These are phyloP conservation scores for Trichomycterus rosablanca DNA, from an alignment of 2,113 vertebrate species.

Conservation along the genomic window DNA sequence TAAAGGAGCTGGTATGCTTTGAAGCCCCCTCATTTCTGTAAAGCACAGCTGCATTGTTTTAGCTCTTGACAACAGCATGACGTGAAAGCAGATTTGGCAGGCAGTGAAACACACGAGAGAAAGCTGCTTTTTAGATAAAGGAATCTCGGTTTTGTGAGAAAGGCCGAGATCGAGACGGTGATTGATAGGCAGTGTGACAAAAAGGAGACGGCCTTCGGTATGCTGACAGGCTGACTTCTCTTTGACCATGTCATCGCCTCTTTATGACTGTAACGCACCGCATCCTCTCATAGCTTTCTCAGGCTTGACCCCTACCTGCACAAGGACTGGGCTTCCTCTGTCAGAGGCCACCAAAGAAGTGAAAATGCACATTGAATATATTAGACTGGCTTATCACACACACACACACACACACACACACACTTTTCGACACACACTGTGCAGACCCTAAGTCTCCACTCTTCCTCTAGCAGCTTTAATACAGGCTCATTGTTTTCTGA, in stretches of 20 bases:
- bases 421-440: conserved; percentile 16
- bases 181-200: background rate
- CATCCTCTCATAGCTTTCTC: background rate
- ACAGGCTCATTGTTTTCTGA: conserved; percentile 7
- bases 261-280: conserved; percentile 23
- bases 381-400: conserved; percentile 26
- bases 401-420: conserved; percentile 14
- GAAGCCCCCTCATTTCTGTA: conserved; percentile 53
- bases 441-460: conserved; percentile 24
- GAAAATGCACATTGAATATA: conserved; percentile 50
- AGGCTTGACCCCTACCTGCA: background rate
- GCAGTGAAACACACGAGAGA: conserved; percentile 15
- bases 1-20: conserved; percentile 63
- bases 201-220: background rate
- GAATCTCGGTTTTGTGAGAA: conserved; percentile 2
- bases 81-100: conserved; percentile 67
- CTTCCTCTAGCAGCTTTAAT: background rate
- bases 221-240: background rate
- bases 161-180: background rate
- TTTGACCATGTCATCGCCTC: conserved; percentile 3
- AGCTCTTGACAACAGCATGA: conserved; percentile 66
- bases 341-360: conserved; percentile 54
- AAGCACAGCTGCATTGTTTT: conserved; percentile 71
- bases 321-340: conserved; percentile 40
- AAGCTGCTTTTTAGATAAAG: conserved; percentile 10